Conservation (phyloP, 2,797 vertebrate species). For the Acipenser oxyrinchus region DNA sequence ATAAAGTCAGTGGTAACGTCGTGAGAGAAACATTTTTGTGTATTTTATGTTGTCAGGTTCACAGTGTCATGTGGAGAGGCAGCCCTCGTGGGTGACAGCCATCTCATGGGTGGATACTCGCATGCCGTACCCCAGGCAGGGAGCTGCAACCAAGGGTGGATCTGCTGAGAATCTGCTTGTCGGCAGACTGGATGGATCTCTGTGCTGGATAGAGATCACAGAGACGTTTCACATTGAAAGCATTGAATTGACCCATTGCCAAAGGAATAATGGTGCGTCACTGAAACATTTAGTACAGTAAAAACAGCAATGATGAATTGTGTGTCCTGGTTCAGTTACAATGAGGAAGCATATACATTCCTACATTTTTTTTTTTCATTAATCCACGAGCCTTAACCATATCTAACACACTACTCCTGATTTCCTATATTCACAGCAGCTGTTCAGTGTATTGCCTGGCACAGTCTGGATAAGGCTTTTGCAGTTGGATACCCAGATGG, state of each 20-base stretch:
- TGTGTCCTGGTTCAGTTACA: no score
- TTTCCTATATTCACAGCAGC: conserved; percentile 3
- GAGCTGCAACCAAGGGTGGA: conserved; percentile 29
- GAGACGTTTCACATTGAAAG: conserved; percentile 46
- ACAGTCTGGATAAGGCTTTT: conserved; percentile 62
- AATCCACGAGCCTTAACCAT: not conserved
- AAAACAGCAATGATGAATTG: no score
- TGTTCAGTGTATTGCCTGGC: conserved; percentile 27
- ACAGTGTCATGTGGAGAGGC: conserved; percentile 54
- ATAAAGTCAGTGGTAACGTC: no score
- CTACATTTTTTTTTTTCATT: not conserved
- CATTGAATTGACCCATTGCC: conserved; percentile 54
- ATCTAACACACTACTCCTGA: not conserved
- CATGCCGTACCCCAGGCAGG: conserved; percentile 42
- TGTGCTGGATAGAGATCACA: conserved; percentile 64
- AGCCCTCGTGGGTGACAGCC: conserved; percentile 58
- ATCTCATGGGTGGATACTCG: conserved; percentile 61
- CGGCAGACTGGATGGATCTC: conserved; percentile 63
- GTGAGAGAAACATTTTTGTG: not conserved
- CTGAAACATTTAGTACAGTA: no score
- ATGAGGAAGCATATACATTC: no score
- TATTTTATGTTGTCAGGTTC: conserved; percentile 41
- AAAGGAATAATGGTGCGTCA: conserved; percentile 55
- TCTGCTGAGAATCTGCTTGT: conserved; percentile 56
- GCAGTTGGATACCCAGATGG: conserved; percentile 65